Conservation (phyloP, 2,888 invertebrate genomes). For the Oligia strigilis region DNA sequence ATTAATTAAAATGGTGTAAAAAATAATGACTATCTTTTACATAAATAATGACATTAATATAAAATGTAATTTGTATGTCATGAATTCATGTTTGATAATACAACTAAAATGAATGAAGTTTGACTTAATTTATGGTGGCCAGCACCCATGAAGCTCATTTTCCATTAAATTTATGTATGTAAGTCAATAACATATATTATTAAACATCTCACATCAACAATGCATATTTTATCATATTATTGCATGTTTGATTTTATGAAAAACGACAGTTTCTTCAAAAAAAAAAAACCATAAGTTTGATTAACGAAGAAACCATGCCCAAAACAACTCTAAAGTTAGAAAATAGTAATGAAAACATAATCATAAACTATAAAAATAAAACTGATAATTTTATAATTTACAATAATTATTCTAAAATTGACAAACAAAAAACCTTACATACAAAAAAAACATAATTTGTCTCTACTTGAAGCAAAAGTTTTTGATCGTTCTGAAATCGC, state of each 20-base stretch:
- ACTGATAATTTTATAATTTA: constrained; percentile 12
- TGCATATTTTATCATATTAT: constrained; percentile 11
- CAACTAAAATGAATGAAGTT: constrained; percentile 56
- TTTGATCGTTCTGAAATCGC: constrained; percentile 72
- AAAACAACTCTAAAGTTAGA: not conserved
- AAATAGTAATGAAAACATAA: constrained; percentile 7
- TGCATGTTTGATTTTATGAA: constrained; percentile 14
- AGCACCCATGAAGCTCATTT: constrained; percentile 69
- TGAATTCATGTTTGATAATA: constrained; percentile 64
- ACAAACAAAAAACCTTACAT: constrained; percentile 34
- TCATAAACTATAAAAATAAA: constrained; percentile 40
- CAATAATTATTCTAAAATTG: constrained; percentile 16
- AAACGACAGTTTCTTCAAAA: constrained; percentile 9
- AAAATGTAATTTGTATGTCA: constrained; percentile 58
- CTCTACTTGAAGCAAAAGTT: constrained; percentile 41
- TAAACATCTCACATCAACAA: constrained; percentile 22
- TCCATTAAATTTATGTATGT: constrained; percentile 36
- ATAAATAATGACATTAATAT: constrained; percentile 39
- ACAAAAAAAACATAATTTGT: constrained; percentile 37
- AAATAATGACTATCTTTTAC: constrained; percentile 46
- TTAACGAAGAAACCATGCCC: not conserved
- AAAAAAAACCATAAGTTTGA: not conserved
- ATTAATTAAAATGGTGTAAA: constrained; percentile 46
- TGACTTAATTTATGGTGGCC: constrained; percentile 71
- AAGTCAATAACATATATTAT: constrained; percentile 31